Evolutionary conservation across 1,140 invertebrate species (phyloP), one percentile per base, ranked within the genome.

Genomic region (Penaeus vannamei): DNA sequence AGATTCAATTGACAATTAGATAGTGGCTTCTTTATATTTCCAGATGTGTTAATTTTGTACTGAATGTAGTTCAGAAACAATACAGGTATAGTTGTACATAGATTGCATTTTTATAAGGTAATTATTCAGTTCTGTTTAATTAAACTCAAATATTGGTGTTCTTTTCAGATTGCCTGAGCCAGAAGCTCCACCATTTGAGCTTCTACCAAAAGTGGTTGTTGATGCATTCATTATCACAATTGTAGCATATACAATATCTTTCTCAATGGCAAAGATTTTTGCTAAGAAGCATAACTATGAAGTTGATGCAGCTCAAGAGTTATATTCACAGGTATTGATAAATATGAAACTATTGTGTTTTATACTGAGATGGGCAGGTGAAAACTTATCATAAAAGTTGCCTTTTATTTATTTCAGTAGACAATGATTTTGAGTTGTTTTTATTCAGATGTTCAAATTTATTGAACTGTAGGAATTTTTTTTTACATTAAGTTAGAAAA

Each of bases 201-300:
- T 91, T n/a, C 26, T 96, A 7, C 93, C 94, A 1, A 90, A 93
- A 66, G 93, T 96, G 72, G 92, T 96, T 20, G 66, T 95, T 0
- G 96, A 97, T 92, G 94, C 95, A 83, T 93, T 97, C 77, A 94
- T 97, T 5, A 97, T 99, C 90, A 96, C 97, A 1, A 96, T 99
- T 93, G 97, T 99, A 0, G 96, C 96, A 1, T 99, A 98, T 93
- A 97, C 97, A 1, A 96, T 99, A 64, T 96, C 97, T 8, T 97
- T 99, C 93, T 99, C 98, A 1, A 97, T 99, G 97, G 96, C 96
- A 0, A 94, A 98, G 87, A 97, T 98, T 77, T 97, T 98, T 93
- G 97, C 98, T 1, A 95, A 96, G 91, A 98, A 97, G 93, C 94
- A 96, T 86, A 95, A 96, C 90, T 99, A 99, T 92, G 95, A 97